These are phyloP conservation scores for Ochotona princeps DNA, from an alignment of 2,113 vertebrate genomes.

Conservation along the genomic window DNA sequence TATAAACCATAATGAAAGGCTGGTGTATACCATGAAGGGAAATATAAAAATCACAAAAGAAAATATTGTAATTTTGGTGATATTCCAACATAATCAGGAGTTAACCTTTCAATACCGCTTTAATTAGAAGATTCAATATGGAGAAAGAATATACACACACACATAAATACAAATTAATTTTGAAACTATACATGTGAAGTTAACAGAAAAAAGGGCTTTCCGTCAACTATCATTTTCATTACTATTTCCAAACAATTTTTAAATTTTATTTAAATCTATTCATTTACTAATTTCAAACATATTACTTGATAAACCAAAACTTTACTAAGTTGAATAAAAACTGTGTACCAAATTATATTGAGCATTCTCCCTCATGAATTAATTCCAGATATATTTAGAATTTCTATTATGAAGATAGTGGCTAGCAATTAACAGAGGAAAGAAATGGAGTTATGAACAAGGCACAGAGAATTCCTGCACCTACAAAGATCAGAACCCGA, in stretches of 20 bases:
- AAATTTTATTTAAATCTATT: neutral
- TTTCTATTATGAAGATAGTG: neutral
- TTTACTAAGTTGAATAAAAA: neutral
- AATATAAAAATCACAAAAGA: neutral
- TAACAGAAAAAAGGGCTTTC: neutral
- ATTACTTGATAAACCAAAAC: neutral
- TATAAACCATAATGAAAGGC: neutral
- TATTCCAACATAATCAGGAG: neutral
- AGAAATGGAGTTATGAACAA: neutral
- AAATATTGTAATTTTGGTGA: neutral
- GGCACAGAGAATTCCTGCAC: neutral
- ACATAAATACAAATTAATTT: neutral
- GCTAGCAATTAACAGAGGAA: rapidly evolving
- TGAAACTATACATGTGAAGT: neutral
- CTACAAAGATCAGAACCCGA: neutral
- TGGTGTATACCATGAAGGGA: neutral
- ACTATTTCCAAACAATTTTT: neutral
- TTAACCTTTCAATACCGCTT: neutral
- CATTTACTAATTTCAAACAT: neutral
- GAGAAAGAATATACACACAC: neutral
- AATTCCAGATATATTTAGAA: neutral
- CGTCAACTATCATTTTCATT: neutral
- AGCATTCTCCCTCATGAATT: neutral
- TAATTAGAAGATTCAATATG: neutral
- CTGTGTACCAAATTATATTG: neutral